Evolutionary conservation across 2,113 vertebrate species (phyloP).

Genomic region (Chaenogobius annularis): DNA sequence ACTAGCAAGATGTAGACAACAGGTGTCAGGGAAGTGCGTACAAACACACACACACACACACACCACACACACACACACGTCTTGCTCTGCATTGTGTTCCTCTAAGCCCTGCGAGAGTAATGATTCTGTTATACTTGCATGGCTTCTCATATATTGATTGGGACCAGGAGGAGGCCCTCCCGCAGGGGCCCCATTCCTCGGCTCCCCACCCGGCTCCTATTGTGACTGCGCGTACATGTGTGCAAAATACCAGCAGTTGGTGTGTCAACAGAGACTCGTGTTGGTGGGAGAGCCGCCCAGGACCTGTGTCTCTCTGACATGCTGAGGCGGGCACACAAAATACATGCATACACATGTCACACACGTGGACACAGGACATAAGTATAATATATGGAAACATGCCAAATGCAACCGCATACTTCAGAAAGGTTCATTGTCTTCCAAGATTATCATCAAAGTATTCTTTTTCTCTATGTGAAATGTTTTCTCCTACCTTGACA

Average conservation of each 20-base stretch:
- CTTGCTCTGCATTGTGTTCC: slow-evolving; percentile 49
- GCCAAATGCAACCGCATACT: too few relatives aligned
- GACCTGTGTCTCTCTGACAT: slow-evolving; percentile 52
- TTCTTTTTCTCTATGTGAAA: too few relatives aligned
- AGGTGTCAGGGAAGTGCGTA: slow-evolving; percentile 56
- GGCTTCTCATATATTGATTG: slow-evolving; percentile 80
- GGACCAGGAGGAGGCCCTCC: slow-evolving; percentile 63
- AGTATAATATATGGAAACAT: too few relatives aligned
- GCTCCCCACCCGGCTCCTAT: slow-evolving; percentile 50
- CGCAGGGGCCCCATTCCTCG: slow-evolving; percentile 54
- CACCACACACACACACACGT: slow-evolving; percentile 41
- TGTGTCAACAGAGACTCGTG: slow-evolving; percentile 50
- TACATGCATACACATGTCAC: neutral
- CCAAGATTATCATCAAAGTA: too few relatives aligned
- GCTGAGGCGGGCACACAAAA: slow-evolving; percentile 33
- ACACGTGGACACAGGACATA: neutral
- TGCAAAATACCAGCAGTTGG: slow-evolving; percentile 71
- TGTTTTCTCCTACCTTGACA: too few relatives aligned
- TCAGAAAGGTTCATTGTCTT: too few relatives aligned
- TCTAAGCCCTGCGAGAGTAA: slow-evolving; percentile 67
- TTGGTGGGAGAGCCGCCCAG: slow-evolving; percentile 15
- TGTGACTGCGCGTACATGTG: slow-evolving; percentile 65
- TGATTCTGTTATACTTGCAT: slow-evolving; percentile 78
- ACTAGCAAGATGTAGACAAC: slow-evolving; percentile 57
- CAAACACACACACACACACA: neutral